phyloP scores from a whole-genome alignment of 2,888 invertebrate genomes.

The Netelia fuscicornis region DNA sequence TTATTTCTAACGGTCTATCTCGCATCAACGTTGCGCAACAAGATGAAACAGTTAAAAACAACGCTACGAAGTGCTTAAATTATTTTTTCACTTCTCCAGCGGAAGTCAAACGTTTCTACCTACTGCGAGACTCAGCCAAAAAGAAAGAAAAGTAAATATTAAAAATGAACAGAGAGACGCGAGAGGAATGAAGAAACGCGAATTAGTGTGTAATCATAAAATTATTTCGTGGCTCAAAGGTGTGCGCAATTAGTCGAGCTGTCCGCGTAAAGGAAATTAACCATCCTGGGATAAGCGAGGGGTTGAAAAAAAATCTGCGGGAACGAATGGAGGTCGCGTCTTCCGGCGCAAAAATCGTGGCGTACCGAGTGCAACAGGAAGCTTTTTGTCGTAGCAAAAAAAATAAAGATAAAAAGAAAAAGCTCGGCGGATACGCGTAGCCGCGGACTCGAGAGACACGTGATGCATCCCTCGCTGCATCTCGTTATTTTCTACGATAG shows the following conservation, averaged over 20 bases:
- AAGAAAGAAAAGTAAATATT: too few relatives aligned
- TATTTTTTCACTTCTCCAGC: too few relatives aligned
- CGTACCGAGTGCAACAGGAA: neutral
- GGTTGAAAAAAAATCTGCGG: neutral
- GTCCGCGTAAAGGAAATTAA: neutral
- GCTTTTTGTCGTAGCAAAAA: neutral
- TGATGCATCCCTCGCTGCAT: slow-evolving; percentile 19
- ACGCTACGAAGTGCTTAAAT: too few relatives aligned
- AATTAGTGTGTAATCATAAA: neutral
- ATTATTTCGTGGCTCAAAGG: neutral
- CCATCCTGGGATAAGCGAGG: neutral
- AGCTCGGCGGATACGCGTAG: neutral
- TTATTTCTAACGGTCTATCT: too few relatives aligned
- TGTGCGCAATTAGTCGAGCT: neutral
- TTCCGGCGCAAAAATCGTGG: neutral
- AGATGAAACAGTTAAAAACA: too few relatives aligned
- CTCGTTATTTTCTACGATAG: slow-evolving; percentile 59
- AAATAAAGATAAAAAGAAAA: neutral
- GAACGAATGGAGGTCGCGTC: neutral
- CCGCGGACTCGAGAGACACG: neutral
- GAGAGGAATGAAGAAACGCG: neutral
- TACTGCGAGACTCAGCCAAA: neutral
- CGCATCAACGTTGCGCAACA: too few relatives aligned
- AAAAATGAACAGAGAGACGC: neutral
- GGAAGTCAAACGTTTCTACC: too few relatives aligned